Evolutionary conservation across 2,888 invertebrate species (phyloP).

Genomic region (Pilophorus perplexus): DNA sequence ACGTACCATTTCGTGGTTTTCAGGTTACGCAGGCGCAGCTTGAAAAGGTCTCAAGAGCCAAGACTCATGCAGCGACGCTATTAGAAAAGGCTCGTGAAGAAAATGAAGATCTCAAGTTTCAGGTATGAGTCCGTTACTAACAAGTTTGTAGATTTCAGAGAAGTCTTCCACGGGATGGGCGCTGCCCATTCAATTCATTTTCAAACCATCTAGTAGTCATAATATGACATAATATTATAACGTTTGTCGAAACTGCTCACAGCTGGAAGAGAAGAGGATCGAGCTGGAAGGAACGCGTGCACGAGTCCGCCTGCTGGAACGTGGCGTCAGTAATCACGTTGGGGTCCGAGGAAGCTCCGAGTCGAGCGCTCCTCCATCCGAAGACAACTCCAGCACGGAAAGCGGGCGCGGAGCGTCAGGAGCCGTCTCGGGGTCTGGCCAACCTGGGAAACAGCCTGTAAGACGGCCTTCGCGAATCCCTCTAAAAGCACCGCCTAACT

Average conservation of each 20-base stretch:
- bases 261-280: constrained; percentile 80
- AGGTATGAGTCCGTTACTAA: constrained; percentile 32
- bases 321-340: constrained; percentile 51
- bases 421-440: too few species aligned
- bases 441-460: constrained; percentile 27
- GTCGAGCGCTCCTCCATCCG: constrained; percentile 52
- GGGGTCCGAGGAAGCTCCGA: constrained; percentile 45
- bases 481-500: constrained; percentile 51
- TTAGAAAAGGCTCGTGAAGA: constrained; percentile 73
- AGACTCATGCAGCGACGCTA: constrained; percentile 63
- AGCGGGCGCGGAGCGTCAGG: too few species aligned
- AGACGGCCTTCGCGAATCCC: constrained; percentile 45
- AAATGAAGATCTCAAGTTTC: constrained; percentile 75
- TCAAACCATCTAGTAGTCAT: too few species aligned
- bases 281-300: constrained; percentile 80
- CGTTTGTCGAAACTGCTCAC: too few species aligned
- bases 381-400: constrained; percentile 62
- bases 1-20: not conserved
- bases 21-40: constrained; percentile 69
- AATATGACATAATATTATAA: too few species aligned
- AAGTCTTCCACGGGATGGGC: too few species aligned
- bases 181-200: too few species aligned
- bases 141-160: too few species aligned
- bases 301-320: constrained; percentile 70
- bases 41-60: constrained; percentile 66